Evolutionary conservation across 2,113 vertebrate species (phyloP), one percentile per base, ranked within the genome.

Genomic region (Glaucomys volans): DNA sequence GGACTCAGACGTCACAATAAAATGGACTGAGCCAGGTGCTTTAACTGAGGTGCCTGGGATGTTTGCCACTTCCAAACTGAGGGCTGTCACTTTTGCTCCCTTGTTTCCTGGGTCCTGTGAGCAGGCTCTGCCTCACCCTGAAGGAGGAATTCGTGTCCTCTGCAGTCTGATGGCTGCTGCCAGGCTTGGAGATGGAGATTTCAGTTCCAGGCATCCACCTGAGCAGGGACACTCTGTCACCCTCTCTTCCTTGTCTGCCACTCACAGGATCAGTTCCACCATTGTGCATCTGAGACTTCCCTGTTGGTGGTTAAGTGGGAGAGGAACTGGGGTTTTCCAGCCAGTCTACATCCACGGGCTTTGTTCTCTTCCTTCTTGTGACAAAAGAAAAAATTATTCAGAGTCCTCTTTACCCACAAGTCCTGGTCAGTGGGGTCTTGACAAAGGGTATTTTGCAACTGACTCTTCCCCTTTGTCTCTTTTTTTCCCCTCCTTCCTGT

Each of bases 301-400:
- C 95, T n/a, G 37, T 89, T 91, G 42, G 67, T n/a, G 77, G 94
- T 82, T 69, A 67, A 84, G 47, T 37, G 40, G 2, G 0, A 86
- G 86, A 57, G 50, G 35, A 35, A 30, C 69, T 71, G 95, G 91
- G 85, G 86, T 62, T 97, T 97, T 94, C 95, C 89, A 67, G 37
- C 82, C 20, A 9, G 59, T 76, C 93, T 90, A 52, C 22, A 7
- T 42, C 40, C 20, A 22, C 30, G 17, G 75, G 59, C 32, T 87
- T 62, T 6, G 10, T 54, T 44, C 59, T 86, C 76, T 67, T 92
- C 71, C 86, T 80, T 87, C 42, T 82, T 67, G 20, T 54, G 10
- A 72, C 47, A 87, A 37, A 26, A 77, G 24, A 82, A 28, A 44
- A 17, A 37, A 5, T 8, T 9, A 2, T 13, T 6, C 28, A 20